A percentile compares a stretch with the other conserved stretches of the same genome.
phyloP scores from a whole-genome alignment of 2,113 vertebrate species.

The Donacobius atricapilla region DNA sequence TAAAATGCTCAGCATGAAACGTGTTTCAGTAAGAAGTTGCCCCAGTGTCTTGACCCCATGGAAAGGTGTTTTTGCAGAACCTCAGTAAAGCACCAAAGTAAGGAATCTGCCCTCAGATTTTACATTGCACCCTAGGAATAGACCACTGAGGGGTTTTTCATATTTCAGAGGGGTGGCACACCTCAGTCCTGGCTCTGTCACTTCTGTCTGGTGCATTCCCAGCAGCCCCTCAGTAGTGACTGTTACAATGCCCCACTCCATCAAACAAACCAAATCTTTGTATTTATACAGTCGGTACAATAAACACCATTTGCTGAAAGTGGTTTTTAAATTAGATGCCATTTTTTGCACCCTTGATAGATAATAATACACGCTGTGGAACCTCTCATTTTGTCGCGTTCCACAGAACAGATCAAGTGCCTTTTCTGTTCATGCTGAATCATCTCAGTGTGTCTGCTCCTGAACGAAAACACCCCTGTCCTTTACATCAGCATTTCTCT shows the following conservation, averaged over 20 bases:
- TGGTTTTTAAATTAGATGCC: not conserved
- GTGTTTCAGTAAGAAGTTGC: not conserved
- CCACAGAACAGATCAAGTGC: not conserved
- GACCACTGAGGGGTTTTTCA: not conserved
- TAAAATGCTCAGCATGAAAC: not conserved
- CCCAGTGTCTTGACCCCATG: not conserved
- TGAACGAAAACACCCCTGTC: not conserved
- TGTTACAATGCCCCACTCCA: not conserved
- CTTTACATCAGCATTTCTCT: not conserved
- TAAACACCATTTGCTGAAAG: not conserved
- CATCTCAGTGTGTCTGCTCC: not conserved
- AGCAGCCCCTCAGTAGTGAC: not conserved
- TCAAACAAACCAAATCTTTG: not conserved
- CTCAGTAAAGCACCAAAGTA: not conserved
- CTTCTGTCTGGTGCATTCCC: not conserved
- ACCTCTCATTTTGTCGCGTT: not conserved
- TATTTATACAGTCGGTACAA: not conserved
- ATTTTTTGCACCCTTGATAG: not conserved
- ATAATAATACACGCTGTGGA: not conserved
- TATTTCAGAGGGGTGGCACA: not conserved
- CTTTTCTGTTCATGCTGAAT: conserved; percentile 5
- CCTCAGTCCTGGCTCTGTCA: not conserved
- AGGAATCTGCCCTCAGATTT: not conserved
- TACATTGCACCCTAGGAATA: not conserved
- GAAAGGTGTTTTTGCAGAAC: not conserved